Base-by-base conservation (phyloP, 2,797 vertebrate species). In the Pseudochirops corinnae region DNA sequence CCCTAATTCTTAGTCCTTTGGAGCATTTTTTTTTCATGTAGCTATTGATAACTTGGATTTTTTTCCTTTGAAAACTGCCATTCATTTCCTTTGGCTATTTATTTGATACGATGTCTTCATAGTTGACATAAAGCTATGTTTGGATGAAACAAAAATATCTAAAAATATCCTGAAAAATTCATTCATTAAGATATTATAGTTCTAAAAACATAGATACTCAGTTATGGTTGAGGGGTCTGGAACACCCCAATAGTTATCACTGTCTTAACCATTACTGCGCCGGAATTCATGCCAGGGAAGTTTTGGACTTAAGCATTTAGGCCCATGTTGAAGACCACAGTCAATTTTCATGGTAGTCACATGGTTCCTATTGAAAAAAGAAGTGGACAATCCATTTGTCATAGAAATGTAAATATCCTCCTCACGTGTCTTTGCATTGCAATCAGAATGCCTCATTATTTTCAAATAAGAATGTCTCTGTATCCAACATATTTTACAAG, bases 401-500 rank as follows among this genome's bases (percentile, higher is more conserved):
- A 39, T 90, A 28, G 55, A 93, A 56, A 96, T 90, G 91, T 58
- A 14, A 90, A 29, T 39, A 46, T 33, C 91, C 93, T n/a, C 46
- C 7, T 93, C 91, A 91, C 58, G 13, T 92, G 29, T 60, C 87
- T 92, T 82, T 93, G 39, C 60, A 90, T 91, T 92, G 87, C 93
- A 93, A 93, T 93, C 7, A 91, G 60, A 96, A 93, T 28, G 91
- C 28, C 24, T 82, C 14, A 94, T 93, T 96, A 91, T 39, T 92
- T 50, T 93, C 56, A 52, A 90, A 46, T 11, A 91, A 95, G 56
- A 93, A 93, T 91, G 53, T 29, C 7, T 93, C 91, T 94, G 16
- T 9, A 90, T n/a, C 53, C 95, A 94, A 52, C 39, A 24, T 82
- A 26, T 29, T 62, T 53, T 39, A 57, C n/a, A 94, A 94, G 91